Conservation (phyloP, 2,888 invertebrate genomes). For the Leptopilina myrica region DNA sequence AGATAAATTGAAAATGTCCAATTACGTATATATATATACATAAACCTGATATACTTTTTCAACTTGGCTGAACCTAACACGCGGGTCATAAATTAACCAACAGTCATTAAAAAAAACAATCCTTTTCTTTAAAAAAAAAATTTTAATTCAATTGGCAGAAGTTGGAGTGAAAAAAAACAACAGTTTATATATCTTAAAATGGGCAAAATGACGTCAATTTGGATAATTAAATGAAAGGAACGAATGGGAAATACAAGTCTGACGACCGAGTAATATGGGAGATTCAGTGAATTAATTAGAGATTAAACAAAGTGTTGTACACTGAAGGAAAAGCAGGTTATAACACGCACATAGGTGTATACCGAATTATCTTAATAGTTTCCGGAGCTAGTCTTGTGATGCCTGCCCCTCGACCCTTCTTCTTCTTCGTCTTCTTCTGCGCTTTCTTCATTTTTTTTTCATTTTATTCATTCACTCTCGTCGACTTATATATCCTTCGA, state of each 20-base stretch:
- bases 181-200: too few relatives aligned
- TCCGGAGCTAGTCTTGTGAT: slow-evolving; percentile 51
- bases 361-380: slow-evolving; percentile 58
- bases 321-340: slow-evolving; percentile 36
- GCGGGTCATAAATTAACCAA: slow-evolving; percentile 28
- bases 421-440: background rate
- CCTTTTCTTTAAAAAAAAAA: too few relatives aligned
- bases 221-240: slow-evolving; percentile 36
- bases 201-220: slow-evolving; percentile 6
- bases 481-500: slow-evolving; percentile 56
- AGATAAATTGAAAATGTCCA: slow-evolving; percentile 33
- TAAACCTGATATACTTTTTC: slow-evolving; percentile 31
- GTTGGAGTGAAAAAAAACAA: too few relatives aligned
- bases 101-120: background rate
- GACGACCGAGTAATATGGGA: slow-evolving; percentile 29
- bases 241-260: slow-evolving; percentile 21
- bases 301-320: slow-evolving; percentile 40
- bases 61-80: slow-evolving; percentile 16
- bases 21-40: slow-evolving; percentile 18
- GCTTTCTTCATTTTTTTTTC: too few relatives aligned
- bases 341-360: slow-evolving; percentile 44
- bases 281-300: slow-evolving; percentile 40
- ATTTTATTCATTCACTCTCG: slow-evolving; percentile 48
- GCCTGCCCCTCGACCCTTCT: slow-evolving; percentile 54
- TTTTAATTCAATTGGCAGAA: too few relatives aligned